Evolutionary conservation across 2,888 invertebrate species (phyloP).

Genomic region (Geotrupes spiniger): DNA sequence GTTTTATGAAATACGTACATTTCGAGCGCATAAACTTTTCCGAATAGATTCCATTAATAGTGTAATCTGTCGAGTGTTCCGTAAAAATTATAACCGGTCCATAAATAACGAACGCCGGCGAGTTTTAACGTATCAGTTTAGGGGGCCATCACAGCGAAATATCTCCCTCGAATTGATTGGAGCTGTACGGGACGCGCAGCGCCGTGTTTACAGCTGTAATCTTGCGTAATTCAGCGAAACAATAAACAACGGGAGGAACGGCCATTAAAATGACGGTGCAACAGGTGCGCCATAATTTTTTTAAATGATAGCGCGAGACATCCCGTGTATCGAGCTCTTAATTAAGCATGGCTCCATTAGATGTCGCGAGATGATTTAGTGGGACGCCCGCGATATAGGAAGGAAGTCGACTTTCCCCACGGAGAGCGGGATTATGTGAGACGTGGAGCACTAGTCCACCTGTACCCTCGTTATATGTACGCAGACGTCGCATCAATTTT

Average conservation of each 20-base stretch:
- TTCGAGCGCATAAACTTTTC: too few relatives aligned
- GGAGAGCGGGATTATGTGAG: too few relatives aligned
- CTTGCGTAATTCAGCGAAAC: slow-evolving; percentile 20
- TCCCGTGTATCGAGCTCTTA: slow-evolving; percentile 13
- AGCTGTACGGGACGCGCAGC: too few relatives aligned
- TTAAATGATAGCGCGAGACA: slow-evolving; percentile 22
- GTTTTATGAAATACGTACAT: too few relatives aligned
- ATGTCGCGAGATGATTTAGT: slow-evolving; percentile 14
- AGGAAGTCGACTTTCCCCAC: not conserved
- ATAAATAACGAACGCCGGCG: slow-evolving; percentile 16
- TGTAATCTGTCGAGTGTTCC: slow-evolving; percentile 5
- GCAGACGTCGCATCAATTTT: too few relatives aligned
- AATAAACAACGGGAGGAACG: slow-evolving; percentile 19
- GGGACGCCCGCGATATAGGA: not conserved
- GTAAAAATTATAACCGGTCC: slow-evolving; percentile 14
- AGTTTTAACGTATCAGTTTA: slow-evolving; percentile 17
- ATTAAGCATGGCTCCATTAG: slow-evolving; percentile 17
- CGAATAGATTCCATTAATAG: not conserved
- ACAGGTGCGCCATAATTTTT: slow-evolving; percentile 31
- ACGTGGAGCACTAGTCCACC: too few relatives aligned
- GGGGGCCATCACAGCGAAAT: slow-evolving; percentile 14
- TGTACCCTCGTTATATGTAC: too few relatives aligned
- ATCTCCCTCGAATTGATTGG: slow-evolving; percentile 10
- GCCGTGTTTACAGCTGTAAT: slow-evolving; percentile 10
- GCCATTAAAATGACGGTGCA: slow-evolving; percentile 20